A percentile compares a stretch with the other conserved stretches of the same genome.
These are phyloP conservation scores for Coenonympha arcania DNA, from an alignment of 2,888 invertebrate species.

Conservation along the genomic window DNA sequence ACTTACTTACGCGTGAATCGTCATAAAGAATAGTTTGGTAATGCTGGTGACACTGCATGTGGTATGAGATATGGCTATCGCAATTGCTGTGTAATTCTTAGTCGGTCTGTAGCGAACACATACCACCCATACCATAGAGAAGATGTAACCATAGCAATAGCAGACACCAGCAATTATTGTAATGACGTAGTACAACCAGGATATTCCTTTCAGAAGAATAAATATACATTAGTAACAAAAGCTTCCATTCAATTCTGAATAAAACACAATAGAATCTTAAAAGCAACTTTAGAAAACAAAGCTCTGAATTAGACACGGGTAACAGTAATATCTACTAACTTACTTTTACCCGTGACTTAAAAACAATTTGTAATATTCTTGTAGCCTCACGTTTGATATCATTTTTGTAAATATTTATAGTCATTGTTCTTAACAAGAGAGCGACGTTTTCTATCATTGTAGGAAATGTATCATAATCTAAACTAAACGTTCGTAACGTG, in stretches of 20 bases:
- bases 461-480: slow-evolving; percentile 38
- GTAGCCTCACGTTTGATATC: slow-evolving; percentile 34
- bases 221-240: neutral
- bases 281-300: no score
- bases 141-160: slow-evolving; percentile 43
- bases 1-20: slow-evolving; percentile 35
- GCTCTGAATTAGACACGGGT: no score
- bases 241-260: slow-evolving; percentile 6
- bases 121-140: slow-evolving; percentile 43
- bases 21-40: slow-evolving; percentile 42
- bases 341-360: no score
- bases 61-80: slow-evolving; percentile 39
- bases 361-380: no score
- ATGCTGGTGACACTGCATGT: slow-evolving; percentile 39
- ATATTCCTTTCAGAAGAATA: slow-evolving; percentile 32
- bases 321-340: no score
- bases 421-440: slow-evolving; percentile 35
- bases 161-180: slow-evolving; percentile 20
- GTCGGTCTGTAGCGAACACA: slow-evolving; percentile 35
- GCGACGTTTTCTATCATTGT: slow-evolving; percentile 46
- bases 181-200: slow-evolving; percentile 34
- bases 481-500: slow-evolving; percentile 15
- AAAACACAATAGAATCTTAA: no score
- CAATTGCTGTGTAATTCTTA: slow-evolving; percentile 34
- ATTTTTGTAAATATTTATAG: slow-evolving; percentile 39